Conservation (phyloP, 1,140 invertebrate genomes). For the Musca domestica region DNA sequence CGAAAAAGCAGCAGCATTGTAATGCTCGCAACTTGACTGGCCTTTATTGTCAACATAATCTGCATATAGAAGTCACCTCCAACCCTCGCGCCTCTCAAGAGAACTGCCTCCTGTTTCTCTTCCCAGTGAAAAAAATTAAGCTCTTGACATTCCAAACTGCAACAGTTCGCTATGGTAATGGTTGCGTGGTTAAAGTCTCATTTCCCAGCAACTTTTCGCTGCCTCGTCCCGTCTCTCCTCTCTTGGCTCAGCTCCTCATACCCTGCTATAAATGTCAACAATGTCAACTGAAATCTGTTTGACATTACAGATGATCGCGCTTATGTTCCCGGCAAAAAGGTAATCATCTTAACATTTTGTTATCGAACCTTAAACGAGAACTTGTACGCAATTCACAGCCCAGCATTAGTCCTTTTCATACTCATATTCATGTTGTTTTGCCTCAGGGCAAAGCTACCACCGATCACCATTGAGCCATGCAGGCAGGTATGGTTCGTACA, state of each 20-base stretch:
- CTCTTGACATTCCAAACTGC: too few species aligned
- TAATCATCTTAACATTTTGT: constrained; percentile 4
- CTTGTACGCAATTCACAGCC: not conserved
- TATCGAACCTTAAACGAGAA: not conserved
- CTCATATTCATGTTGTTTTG: constrained; percentile 16
- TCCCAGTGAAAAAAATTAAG: not conserved
- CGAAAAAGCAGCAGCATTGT: not conserved
- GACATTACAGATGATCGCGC: constrained; percentile 24
- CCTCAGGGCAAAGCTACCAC: not conserved
- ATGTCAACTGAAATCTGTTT: constrained; percentile 23
- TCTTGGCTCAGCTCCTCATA: not conserved
- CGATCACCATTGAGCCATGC: not conserved
- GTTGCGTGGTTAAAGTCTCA: too few species aligned
- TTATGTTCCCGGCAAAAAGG: constrained; percentile 14
- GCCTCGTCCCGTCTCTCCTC: not conserved
- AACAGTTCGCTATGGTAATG: too few species aligned
- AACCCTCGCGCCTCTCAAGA: not conserved
- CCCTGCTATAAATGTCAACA: constrained; percentile 21
- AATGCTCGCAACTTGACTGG: not conserved
- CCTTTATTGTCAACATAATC: too few species aligned
- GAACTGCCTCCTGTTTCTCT: not conserved
- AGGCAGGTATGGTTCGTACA: not conserved
- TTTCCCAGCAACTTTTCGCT: not conserved
- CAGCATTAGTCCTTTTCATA: not conserved
- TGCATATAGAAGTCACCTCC: not conserved